Evolutionary conservation across 2,797 vertebrate species (phyloP).

Genomic region (Okamejei kenojei): DNA sequence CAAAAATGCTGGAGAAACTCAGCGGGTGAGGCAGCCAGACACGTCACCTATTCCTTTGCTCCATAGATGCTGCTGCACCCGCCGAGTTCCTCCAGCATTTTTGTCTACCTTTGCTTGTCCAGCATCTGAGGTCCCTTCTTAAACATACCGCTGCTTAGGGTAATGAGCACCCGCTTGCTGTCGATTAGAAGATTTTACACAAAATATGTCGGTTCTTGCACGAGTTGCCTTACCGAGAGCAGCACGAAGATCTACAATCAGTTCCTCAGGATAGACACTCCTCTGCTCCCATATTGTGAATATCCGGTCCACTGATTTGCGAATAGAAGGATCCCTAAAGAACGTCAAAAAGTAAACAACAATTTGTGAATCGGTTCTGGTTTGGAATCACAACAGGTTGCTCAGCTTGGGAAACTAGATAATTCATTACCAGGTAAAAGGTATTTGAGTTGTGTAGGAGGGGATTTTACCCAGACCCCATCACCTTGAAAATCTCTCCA

Average conservation of each 20-base stretch:
- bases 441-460: background rate
- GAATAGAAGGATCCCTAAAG: conserved; percentile 80
- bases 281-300: conserved; percentile 96
- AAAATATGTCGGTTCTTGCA: background rate
- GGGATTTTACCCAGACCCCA: too few relatives aligned
- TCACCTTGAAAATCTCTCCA: too few relatives aligned
- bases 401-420: background rate
- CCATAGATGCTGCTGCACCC: too few relatives aligned
- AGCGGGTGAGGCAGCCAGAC: too few relatives aligned
- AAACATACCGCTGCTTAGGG: too few relatives aligned
- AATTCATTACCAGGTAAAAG: background rate
- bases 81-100: too few relatives aligned
- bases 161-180: too few relatives aligned
- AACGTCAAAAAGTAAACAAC: background rate
- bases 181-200: background rate
- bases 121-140: too few relatives aligned
- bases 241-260: conserved; percentile 74
- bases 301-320: conserved; percentile 86
- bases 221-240: conserved; percentile 68
- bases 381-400: background rate
- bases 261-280: conserved; percentile 85
- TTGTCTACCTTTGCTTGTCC: too few relatives aligned
- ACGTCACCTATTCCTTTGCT: too few relatives aligned
- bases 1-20: too few relatives aligned
- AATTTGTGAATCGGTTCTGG: background rate